These are phyloP conservation scores for Platycnemis pennipes DNA, from an alignment of 2,888 invertebrate genomes.

Conservation along the genomic window DNA sequence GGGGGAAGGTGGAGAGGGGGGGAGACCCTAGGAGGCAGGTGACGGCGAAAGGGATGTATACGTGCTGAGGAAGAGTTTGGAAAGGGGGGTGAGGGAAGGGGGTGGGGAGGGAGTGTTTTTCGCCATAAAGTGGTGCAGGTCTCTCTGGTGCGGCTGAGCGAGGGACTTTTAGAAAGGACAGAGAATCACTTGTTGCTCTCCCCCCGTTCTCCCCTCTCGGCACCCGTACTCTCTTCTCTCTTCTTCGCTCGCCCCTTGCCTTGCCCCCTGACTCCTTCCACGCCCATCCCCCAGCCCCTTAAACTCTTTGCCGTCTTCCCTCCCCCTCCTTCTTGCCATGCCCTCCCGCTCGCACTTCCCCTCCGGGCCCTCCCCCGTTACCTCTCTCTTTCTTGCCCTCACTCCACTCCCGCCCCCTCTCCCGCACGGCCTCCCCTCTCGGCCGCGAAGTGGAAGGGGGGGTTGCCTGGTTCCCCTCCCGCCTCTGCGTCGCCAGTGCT, in stretches of 20 bases:
- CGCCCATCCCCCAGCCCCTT: neutral
- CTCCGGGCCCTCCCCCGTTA: neutral
- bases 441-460: neutral
- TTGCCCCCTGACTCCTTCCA: neutral
- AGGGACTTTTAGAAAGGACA: slow-evolving; percentile 56
- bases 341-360: neutral
- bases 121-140: slow-evolving; percentile 66
- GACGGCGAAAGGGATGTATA: slow-evolving; percentile 19
- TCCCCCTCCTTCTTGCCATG: neutral
- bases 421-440: neutral
- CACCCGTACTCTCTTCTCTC: neutral
- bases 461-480: slow-evolving; percentile 9
- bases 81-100: neutral
- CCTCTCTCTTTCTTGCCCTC: neutral
- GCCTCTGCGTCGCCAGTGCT: slow-evolving; percentile 64
- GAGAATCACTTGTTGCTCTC: slow-evolving; percentile 67
- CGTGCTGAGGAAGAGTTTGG: slow-evolving; percentile 1
- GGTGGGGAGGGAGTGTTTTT: slow-evolving; percentile 11
- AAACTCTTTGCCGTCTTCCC: neutral
- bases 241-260: neutral
- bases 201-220: neutral
- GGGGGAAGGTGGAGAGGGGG: neutral
- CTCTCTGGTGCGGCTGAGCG: slow-evolving; percentile 13
- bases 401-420: neutral
- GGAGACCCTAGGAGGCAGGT: neutral